Base-by-base conservation (phyloP, 1,140 invertebrate species). In the Holcopasites calliopsidis region DNA sequence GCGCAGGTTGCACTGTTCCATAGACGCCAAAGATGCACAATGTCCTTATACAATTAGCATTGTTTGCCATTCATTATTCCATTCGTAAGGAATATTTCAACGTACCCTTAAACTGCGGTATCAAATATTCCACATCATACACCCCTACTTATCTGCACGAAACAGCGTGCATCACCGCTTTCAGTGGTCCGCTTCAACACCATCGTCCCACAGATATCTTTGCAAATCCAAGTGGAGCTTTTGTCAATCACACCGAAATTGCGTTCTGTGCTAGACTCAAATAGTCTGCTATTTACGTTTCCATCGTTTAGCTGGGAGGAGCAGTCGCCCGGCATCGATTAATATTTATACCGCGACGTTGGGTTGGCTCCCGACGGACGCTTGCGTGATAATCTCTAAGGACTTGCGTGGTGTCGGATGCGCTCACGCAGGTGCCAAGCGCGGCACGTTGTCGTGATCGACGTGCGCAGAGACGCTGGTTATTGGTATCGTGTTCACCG, bases 401-500 rank as follows among this genome's bases (percentile, higher is more conserved):
- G 60, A 38, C 0, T 10, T 26, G 38, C 18, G 18, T 11, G 42
- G 40, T 28, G 26, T 68, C 54, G 11, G 58, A 61, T 47, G 64
- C 52, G 64, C 58, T 76, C 49, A 83, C 64, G 74, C 69, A 82
- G 77, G 81, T 77, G 80, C 74, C 61, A 84, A 64, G 79, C 50
- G 52, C 54, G 28, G 66, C 58, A 57, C 64, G 55, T 82, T 80
- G 77, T 44, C 44, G 28, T 72, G 69, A 84, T 74, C 77, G 86
- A 88, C 78, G 85, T 88, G 86, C 86, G 85, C 86, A 86, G 86
- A 86, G 84, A 85, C 83, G 84, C 86, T 88, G 86, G 84, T 85
- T 87, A 88, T 87, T 88, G 86, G 85, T 84, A 87, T 88, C 83
- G 83, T 31, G 49, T 40, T 83, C 86, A 31, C 86, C 86, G 86